Base-by-base conservation (phyloP, 2,888 invertebrate genomes). In the Erebia epiphron region DNA sequence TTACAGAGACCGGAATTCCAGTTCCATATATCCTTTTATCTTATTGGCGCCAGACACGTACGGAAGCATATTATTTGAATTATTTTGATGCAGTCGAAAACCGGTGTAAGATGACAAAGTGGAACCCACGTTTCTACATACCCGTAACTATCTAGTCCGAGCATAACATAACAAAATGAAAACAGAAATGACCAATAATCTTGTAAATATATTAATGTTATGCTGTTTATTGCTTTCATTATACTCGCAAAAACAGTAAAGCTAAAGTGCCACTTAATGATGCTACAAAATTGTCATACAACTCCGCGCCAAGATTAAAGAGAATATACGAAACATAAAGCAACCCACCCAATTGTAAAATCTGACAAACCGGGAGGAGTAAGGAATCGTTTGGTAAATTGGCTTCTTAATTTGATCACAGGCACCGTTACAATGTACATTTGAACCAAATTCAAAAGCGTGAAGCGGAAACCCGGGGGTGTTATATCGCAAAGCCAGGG, bases 401-500 rank as follows among this genome's bases (percentile, higher is more conserved):
- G 77, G 73, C 72, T 70, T 75, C 73, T 74, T 78, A 79, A 79
- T 79, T 80, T 79, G 79, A 81, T 82, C 81, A 76, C 78, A 73
- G 77, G 73, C 71, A 69, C 68, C 71, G 73, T 75, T 70, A 75
- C 75, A 75, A 76, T 75, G 73, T 76, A 80, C 80, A 79, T 81
- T 84, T 83, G 79, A 70, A 70, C 49, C 57, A 61, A 75, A 74
- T 75, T 76, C 72, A 73, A 61, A 65, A 72, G 69, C 70, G 73
- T 68, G 49, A 49, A 67, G 63, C 61, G 67, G 61, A 70, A 66
- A 58, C 26, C 41, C 41, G 52, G 61, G 67, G 81, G 79, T 76
- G 81, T 86, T 84, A 86, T 83, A 82, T 84, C 82, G 83, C 82
- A 82, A 83, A 83, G 78, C 80, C 75, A 75, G 69, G 79, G 73